A percentile compares a stretch with the other conserved stretches of the same genome.
These are phyloP conservation scores for Antedon mediterranea DNA, from an alignment of 53 echinoderm and acorn worm genomes.

Conservation along the genomic window DNA sequence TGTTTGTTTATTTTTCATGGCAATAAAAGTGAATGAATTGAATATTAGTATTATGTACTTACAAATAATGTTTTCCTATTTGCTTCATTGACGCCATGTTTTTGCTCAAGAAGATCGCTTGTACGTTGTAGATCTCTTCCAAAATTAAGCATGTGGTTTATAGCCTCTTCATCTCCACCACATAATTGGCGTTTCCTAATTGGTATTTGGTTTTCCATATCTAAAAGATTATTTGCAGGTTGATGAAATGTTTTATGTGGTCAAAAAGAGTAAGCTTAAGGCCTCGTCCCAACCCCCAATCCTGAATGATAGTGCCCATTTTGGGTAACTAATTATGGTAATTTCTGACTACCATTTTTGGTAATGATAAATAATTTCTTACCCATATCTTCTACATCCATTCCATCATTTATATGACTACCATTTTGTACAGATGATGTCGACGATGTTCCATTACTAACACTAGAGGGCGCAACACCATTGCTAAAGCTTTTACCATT, in stretches of 20 bases:
- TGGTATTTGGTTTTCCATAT: conserved; percentile 4
- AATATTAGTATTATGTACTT: background rate
- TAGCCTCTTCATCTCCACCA: conserved; percentile 70
- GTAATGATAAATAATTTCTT: background rate
- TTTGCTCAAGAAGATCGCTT: conserved; percentile 63
- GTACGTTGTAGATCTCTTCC: conserved; percentile 81
- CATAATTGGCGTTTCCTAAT: conserved; percentile 56
- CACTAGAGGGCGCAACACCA: conserved; percentile 1
- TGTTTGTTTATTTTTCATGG: no score
- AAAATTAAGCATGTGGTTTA: conserved; percentile 87
- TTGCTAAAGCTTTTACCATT: conserved; percentile 3
- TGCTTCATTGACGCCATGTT: conserved; percentile 57
- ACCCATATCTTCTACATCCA: conserved; percentile 97
- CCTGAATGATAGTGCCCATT: no score
- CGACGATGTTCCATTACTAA: background rate
- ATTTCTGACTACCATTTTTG: no score
- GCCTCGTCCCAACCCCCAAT: no score
- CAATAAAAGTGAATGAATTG: no score
- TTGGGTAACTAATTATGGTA: no score
- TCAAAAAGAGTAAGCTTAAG: no score
- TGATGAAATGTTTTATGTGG: no score
- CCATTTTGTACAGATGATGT: conserved; percentile 33
- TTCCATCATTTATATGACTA: conserved; percentile 65
- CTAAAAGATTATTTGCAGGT: no score
- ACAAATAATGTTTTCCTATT: conserved; percentile 94